phyloP scores from a whole-genome alignment of 2,797 vertebrate species.

The Darevskia mixta region DNA sequence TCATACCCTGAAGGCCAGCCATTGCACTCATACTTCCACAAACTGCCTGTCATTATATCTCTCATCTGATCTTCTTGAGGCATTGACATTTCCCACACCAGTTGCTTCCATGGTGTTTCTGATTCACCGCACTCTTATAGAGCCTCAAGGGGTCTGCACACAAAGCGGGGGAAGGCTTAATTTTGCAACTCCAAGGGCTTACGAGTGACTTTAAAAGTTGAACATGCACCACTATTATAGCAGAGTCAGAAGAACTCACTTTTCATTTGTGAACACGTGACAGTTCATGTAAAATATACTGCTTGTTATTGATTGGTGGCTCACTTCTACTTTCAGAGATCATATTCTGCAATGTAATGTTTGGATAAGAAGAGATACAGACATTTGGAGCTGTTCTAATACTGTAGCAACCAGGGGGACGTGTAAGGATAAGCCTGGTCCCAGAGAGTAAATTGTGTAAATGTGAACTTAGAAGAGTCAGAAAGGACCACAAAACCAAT shows the following conservation, averaged over 20 bases:
- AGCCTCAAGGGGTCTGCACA: neutral
- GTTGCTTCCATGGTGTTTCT: neutral
- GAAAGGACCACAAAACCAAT: neutral
- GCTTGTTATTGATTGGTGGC: neutral
- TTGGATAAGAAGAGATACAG: neutral
- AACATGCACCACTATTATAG: neutral
- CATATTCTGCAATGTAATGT: neutral
- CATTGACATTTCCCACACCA: constrained; percentile 5
- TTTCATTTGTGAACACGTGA: neutral
- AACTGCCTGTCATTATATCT: constrained; percentile 3
- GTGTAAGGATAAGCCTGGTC: neutral
- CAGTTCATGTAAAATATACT: neutral
- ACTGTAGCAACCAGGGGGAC: neutral
- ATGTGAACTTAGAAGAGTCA: neutral
- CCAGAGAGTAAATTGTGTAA: neutral
- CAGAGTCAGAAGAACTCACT: neutral
- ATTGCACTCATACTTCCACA: neutral
- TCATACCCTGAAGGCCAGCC: neutral
- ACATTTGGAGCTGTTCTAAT: neutral
- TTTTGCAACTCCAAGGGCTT: constrained; percentile 4
- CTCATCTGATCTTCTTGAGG: neutral
- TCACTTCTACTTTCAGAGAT: neutral
- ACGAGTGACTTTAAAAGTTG: neutral
- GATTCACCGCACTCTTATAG: neutral
- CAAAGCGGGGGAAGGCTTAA: neutral